Evolutionary conservation across 2,113 vertebrate genomes (phyloP), one percentile per base, ranked within the genome.

Genomic region (Rhea pennata): DNA sequence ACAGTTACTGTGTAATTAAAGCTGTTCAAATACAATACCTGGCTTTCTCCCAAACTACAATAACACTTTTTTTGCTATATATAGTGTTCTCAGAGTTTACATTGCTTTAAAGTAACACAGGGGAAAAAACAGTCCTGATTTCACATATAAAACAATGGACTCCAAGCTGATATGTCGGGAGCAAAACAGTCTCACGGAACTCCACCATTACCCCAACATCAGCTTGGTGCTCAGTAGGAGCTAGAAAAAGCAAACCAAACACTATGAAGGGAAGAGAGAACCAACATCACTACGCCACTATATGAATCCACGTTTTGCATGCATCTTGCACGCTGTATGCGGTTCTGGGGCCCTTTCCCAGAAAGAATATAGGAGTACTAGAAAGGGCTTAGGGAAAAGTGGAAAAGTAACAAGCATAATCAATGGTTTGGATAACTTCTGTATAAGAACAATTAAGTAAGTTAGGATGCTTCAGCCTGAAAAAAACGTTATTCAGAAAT

Each of bases 21-120:
- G 92, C 95, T 96, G 81, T 92, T 93, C 91, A 93, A 96, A 96
- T 92, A 96, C 92, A 96, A 95, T 96, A 94, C 87, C 92, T 96
- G 95, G 96, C 96, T 91, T 77, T 73, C 91, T 87, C 74, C 95
- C 95, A 95, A 82, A 76, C 87, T 94, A 91, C 92, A 94, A 36
- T 93, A 95, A 95, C 92, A 96, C 87, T 96, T 89, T 77, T 91
- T 84, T 72, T 80, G 92, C 93, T 95, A 96, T 95, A 94, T 94
- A 96, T 96, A 94, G 94, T 73, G 73, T 89, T 87, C 87, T 71
- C 59, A 16, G 82, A 85, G 71, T 95, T 95, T 95, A 89, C 77
- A 66, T 6, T 76, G 73, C 91, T 95, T 92, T 97, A 85, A 96
- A 96, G 93, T 16, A 71, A 96, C 78, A 92, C 84, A 89, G 66